Evolutionary conservation across 2,797 vertebrate genomes (phyloP).

Genomic region (Myripristis jacobus): DNA sequence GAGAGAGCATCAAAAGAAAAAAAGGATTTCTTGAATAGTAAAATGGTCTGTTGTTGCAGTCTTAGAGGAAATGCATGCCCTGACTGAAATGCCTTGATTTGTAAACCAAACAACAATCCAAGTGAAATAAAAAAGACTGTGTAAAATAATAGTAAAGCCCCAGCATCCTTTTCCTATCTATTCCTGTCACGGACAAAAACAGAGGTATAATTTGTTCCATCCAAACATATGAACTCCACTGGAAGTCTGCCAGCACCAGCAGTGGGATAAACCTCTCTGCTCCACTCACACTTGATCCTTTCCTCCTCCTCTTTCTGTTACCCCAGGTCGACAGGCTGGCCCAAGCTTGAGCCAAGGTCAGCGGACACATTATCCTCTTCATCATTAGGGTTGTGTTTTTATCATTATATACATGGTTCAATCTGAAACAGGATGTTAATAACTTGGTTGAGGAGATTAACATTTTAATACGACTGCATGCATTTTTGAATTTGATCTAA

Average conservation of each 20-base stretch:
- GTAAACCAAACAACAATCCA: conserved; percentile 28
- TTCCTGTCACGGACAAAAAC: neutral
- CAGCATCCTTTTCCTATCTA: conserved; percentile 1
- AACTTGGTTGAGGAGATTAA: too few relatives aligned
- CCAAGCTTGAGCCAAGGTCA: neutral
- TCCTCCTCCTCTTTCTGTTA: neutral
- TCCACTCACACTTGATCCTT: neutral
- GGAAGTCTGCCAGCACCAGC: neutral
- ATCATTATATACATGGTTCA: too few relatives aligned
- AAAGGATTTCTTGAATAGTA: conserved; percentile 19
- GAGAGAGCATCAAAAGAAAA: conserved; percentile 35
- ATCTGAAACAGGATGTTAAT: too few relatives aligned
- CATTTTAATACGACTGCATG: too few relatives aligned
- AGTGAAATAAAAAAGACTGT: conserved; percentile 3
- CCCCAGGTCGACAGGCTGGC: neutral
- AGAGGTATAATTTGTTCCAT: neutral
- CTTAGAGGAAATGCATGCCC: conserved; percentile 18
- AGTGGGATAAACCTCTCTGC: neutral
- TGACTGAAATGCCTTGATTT: conserved; percentile 19
- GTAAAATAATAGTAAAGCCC: conserved; percentile 11
- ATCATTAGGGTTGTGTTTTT: neutral
- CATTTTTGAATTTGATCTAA: too few relatives aligned
- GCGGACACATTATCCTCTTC: neutral
- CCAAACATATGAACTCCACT: neutral
- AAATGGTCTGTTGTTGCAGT: conserved; percentile 41